Evolutionary conservation across 2,888 invertebrate genomes (phyloP), one percentile per base, ranked within the genome.

Genomic region (Drosophila koepferae): DNA sequence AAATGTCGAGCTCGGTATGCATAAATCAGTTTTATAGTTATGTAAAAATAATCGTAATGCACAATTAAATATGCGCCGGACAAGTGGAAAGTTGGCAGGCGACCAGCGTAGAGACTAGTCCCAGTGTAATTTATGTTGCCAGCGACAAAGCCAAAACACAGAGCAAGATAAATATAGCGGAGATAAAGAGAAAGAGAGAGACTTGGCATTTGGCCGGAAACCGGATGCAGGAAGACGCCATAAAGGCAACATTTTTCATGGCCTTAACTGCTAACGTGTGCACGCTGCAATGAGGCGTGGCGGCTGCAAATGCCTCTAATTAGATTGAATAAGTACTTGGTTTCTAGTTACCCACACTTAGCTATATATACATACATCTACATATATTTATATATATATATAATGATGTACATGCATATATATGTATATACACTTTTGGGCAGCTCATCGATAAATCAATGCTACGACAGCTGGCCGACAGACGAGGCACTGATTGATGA

Each of bases 381-480:
- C 20, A 36, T 16, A 34, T 16, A 14, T 28, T 1, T 54, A n/a
- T n/a, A 4, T 16, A 23, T 2, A 1, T 38, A 8, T 28, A 16
- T 38, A 38, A 6, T 31, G 1, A 8, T 34, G 9, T 34, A 9
- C 34, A 8, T 23, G 23, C 23, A 23, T 23, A 23, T 0, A 20
- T 1, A 20, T 20, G 18, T 38, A 16, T 38, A 9, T 41, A 56
- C 34, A 23, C 23, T 16, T 70, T 82, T 62, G 20, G 77, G 65
- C 80, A 72, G 81, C 63, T 85, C 88, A 85, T 83, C 86, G 81
- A 88, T 88, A 88, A 85, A 85, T 85, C 80, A 85, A 88, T 80
- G 85, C 70, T 65, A 44, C 72, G 67, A 78, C 87, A 86, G 85
- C 87, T 78, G 85, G 23, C 71, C 74, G 72, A 83, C 81, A 72